phyloP scores from a whole-genome alignment of 30 jellyfish, hydroid and myxozoan genomes.

The Turritopsis rubra region DNA sequence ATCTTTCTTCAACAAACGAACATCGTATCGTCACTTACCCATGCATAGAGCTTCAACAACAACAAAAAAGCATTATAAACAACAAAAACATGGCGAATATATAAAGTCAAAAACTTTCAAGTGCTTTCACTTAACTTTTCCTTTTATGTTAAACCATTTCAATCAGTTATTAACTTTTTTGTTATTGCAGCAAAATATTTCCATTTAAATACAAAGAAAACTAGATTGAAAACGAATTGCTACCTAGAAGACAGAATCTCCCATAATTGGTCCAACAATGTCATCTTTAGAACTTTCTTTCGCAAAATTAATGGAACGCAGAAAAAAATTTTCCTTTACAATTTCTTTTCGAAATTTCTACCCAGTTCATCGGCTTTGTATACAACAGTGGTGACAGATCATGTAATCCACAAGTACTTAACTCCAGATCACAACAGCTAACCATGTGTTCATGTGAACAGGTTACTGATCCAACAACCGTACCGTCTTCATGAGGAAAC shows the following conservation, averaged over 20 bases:
- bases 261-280: conserved; percentile 32
- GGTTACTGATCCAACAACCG: not conserved
- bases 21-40: not conserved
- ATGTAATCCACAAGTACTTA: not conserved
- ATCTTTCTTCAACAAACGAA: too few species aligned
- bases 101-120: conserved; percentile 10
- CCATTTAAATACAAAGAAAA: not conserved
- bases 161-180: not conserved
- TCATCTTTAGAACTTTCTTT: too few species aligned
- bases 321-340: too few species aligned
- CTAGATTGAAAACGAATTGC: too few species aligned
- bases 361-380: not conserved
- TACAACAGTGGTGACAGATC: not conserved
- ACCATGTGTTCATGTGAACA: not conserved
- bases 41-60: not conserved
- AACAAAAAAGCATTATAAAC: not conserved
- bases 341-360: not conserved
- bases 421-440: not conserved
- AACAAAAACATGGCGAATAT: not conserved
- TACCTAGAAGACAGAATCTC: conserved; percentile 29
- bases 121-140: conserved; percentile 29
- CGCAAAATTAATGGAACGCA: too few species aligned
- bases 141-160: not conserved
- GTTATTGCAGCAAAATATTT: not conserved
- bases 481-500: not conserved